Conservation (phyloP, 1,140 invertebrate genomes). For the Trachymyrmex septentrionalis region DNA sequence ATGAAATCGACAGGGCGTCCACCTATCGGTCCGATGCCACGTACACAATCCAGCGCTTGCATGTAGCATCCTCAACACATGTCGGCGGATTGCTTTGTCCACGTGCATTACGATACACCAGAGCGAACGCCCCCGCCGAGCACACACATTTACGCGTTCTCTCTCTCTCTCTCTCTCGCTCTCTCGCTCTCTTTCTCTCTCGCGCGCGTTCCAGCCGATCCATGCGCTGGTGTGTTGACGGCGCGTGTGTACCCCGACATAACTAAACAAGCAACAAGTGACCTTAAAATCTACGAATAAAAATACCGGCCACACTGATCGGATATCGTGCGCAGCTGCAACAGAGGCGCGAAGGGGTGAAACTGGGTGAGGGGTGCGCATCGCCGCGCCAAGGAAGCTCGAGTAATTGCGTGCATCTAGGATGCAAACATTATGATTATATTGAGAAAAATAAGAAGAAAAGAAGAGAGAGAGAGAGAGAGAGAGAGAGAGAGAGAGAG, state of each 20-base stretch:
- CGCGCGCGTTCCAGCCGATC: constrained; percentile 32
- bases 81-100: constrained; percentile 66
- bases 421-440: constrained; percentile 69
- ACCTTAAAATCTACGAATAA: constrained; percentile 85
- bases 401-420: constrained; percentile 33
- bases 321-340: constrained; percentile 78
- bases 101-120: constrained; percentile 71
- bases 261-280: constrained; percentile 86
- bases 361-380: constrained; percentile 64
- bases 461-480: background rate
- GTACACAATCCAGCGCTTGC: constrained; percentile 71
- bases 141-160: constrained; percentile 3
- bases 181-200: background rate
- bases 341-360: constrained; percentile 55
- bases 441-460: constrained; percentile 37
- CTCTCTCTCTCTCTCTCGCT: constrained; percentile 7
- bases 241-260: constrained; percentile 78
- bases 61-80: constrained; percentile 68
- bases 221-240: constrained; percentile 61
- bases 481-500: background rate
- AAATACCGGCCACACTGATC: constrained; percentile 81
- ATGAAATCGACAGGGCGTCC: constrained; percentile 84
- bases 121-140: constrained; percentile 36
- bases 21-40: constrained; percentile 81
- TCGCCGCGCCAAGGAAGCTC: constrained; percentile 69